phyloP scores from a whole-genome alignment of 1,140 invertebrate species.

The Pogonus chalceus region DNA sequence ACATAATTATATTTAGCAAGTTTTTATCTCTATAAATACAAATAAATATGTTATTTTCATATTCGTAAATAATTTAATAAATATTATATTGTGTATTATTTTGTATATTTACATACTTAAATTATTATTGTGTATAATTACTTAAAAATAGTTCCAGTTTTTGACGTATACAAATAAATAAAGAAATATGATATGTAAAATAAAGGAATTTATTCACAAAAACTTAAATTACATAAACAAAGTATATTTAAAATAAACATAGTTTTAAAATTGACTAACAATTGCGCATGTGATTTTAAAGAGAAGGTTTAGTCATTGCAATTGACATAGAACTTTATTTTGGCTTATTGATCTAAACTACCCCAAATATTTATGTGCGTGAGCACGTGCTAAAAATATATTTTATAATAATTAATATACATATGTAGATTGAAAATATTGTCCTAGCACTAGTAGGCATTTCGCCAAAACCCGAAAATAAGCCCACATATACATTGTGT shows the following conservation, averaged over 20 bases:
- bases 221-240: not conserved
- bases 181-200: too few relatives aligned
- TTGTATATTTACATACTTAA: too few relatives aligned
- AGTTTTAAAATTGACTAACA: not conserved
- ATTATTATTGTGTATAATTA: too few relatives aligned
- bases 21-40: too few relatives aligned
- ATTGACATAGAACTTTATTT: not conserved
- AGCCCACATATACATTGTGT: not conserved
- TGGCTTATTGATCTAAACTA: not conserved
- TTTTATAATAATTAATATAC: not conserved
- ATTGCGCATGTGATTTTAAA: not conserved
- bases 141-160: too few relatives aligned
- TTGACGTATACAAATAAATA: too few relatives aligned
- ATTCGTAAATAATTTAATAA: too few relatives aligned
- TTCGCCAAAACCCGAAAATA: conserved; percentile 45
- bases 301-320: not conserved
- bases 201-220: too few relatives aligned
- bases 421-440: not conserved
- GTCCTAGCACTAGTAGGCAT: conserved; percentile 36
- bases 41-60: too few relatives aligned
- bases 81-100: too few relatives aligned
- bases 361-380: not conserved
- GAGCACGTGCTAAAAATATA: not conserved
- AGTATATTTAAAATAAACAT: not conserved
- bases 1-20: too few relatives aligned